These are phyloP conservation scores for Physella acuta DNA, from an alignment of 1,140 invertebrate genomes.

Conservation along the genomic window DNA sequence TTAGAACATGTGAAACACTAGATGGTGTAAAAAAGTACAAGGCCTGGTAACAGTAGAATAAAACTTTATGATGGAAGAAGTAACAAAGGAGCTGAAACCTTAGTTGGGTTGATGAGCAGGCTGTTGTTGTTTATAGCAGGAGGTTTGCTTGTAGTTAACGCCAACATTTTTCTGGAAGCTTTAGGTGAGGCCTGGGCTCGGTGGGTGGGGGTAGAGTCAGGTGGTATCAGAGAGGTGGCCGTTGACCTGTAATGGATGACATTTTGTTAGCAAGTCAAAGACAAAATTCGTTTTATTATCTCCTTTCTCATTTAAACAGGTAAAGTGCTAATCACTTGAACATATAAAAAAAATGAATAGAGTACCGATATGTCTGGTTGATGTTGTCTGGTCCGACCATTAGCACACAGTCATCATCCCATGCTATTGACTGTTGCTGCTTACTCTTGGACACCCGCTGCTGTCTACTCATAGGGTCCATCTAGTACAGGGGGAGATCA, in stretches of 20 bases:
- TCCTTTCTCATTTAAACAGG: too few species aligned
- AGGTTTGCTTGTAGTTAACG: constrained; percentile 60
- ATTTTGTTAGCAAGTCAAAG: too few species aligned
- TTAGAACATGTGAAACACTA: too few species aligned
- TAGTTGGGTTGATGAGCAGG: constrained; percentile 61
- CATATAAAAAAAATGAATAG: too few species aligned
- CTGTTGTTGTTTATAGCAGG: constrained; percentile 78
- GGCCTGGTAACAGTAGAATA: too few species aligned
- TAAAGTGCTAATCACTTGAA: too few species aligned
- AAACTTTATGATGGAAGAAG: too few species aligned
- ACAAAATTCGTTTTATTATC: too few species aligned
- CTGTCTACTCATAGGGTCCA: constrained; percentile 15
- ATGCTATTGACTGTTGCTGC: too few species aligned
- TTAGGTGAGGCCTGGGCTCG: constrained; percentile 51
- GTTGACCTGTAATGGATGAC: constrained; percentile 5
- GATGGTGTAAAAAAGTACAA: too few species aligned
- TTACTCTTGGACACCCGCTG: constrained; percentile 26
- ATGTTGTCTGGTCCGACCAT: constrained; percentile 29
- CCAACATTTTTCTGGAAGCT: constrained; percentile 34
- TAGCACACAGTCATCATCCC: constrained; percentile 49
- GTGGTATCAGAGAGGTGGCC: constrained; percentile 28
- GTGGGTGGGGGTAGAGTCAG: constrained; percentile 34
- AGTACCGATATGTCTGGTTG: constrained; percentile 21
- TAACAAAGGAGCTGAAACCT: too few species aligned
- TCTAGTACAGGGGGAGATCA: too few species aligned